Percentiles rank a stretch among this genome's conserved stretches.
phyloP scores from a whole-genome alignment of 2,797 vertebrate species.

The Schizopygopsis pylzovi region DNA sequence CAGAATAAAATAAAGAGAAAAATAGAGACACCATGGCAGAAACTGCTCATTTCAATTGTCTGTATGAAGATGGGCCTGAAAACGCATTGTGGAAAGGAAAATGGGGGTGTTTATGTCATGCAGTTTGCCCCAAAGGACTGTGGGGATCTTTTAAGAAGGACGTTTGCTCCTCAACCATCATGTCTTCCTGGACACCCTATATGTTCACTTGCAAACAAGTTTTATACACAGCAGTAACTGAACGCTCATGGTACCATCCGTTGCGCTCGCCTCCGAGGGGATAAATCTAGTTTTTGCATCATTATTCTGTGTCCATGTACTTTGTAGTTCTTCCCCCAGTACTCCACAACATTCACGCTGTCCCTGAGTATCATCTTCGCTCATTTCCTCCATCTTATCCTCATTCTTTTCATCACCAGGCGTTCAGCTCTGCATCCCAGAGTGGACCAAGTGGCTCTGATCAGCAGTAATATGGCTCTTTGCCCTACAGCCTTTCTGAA shows the following conservation, averaged over 20 bases:
- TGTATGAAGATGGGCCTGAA: neutral
- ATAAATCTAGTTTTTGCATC: conserved; percentile 5
- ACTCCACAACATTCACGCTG: conserved; percentile 34
- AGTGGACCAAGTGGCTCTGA: conserved; percentile 52
- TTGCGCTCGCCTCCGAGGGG: neutral
- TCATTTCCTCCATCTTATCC: conserved; percentile 20
- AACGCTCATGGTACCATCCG: conserved; percentile 31
- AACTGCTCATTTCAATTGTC: neutral
- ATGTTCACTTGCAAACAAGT: conserved; percentile 52
- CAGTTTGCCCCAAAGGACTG: conserved; percentile 56
- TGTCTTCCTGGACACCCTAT: conserved; percentile 10
- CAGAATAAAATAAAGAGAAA: conserved; percentile 15
- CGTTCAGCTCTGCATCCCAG: conserved; percentile 39
- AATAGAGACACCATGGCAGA: conserved; percentile 4
- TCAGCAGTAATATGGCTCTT: conserved; percentile 58
- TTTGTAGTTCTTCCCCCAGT: conserved; percentile 12
- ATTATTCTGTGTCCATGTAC: neutral
- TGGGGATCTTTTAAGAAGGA: conserved; percentile 21
- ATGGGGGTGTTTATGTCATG: conserved; percentile 41
- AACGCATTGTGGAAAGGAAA: conserved; percentile 15
- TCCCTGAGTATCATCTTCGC: conserved; percentile 60
- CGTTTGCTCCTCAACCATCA: neutral
- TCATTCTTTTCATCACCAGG: conserved; percentile 4
- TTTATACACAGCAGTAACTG: conserved; percentile 38
- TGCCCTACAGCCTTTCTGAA: conserved; percentile 54